Evolutionary conservation across 35 echinoderm and acorn worm species (phyloP), one percentile per base, ranked within the genome.

Genomic region (Ophiothrix spiculata): DNA sequence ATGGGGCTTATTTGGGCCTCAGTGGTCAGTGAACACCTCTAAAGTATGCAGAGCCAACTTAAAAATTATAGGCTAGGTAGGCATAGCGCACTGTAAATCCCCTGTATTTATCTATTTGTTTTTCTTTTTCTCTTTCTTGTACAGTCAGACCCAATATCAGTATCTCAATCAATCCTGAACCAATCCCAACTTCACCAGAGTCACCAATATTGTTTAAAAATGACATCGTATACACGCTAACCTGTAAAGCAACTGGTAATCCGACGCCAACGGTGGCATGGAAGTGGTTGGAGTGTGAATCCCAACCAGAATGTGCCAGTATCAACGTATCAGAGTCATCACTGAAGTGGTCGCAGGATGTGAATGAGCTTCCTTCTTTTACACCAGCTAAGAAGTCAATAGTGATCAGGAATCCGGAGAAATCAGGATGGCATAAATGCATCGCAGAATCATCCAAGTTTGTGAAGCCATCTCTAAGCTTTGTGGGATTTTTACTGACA

Each of bases 211-310:
- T 92, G 31, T 92, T 87, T 39, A 38, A 38, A 17, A 76, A 56
- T 11, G 73, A 39, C 32, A 41, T 42, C 10, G 46, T 28, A 6
- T 92, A 87, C 64, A 45, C 34, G 21, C 77, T 92, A 37, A 87
- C 80, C 39, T 92, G 90, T 73, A 79, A 21, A 23, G 84, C 90
- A n/a, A 60, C 80, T 11, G 90, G 90, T 31, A 63, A 80, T 16
- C 90, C 90, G 10, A 46, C 56, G 0, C 83, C 90, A 8, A 35
- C 10, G 0, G 90, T 92, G 14, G 40, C 38, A 10, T 92, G 90
- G 90, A 40, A 82, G 56, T 83, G 39, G 54, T 46, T 39, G 0
- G 77, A 64, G 4, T 92, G 90, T 49, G 25, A 10, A 0, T 32
- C 49, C 19, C n/a, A 36, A 32, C 36, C 31, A 23, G 19, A 17